Conservation (phyloP, 2,888 invertebrate species). For the Eupithecia dodoneata region DNA sequence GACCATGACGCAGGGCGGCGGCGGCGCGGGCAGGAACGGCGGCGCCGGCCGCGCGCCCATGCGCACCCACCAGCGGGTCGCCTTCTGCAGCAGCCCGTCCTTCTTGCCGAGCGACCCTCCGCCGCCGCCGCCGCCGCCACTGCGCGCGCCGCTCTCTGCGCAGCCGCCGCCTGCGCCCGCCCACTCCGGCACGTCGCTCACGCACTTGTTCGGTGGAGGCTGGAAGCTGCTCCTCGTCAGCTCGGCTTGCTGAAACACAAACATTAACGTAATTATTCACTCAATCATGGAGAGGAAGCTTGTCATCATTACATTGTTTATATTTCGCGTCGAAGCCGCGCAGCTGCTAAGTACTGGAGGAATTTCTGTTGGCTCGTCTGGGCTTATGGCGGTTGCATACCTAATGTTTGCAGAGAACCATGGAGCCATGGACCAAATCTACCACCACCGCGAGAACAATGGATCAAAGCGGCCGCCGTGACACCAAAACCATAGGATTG, state of each 20-base stretch:
- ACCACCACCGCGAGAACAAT: too few relatives aligned
- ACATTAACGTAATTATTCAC: not conserved
- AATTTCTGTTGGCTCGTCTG: too few relatives aligned
- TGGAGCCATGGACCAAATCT: too few relatives aligned
- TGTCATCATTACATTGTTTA: not conserved
- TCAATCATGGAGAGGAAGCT: not conserved
- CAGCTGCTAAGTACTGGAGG: too few relatives aligned
- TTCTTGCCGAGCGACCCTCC: conserved; percentile 65
- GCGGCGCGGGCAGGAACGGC: conserved; percentile 42
- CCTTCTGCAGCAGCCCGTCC: conserved; percentile 82
- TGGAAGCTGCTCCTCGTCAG: conserved; percentile 87
- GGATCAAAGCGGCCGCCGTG: too few relatives aligned
- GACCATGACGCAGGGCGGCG: conserved; percentile 52
- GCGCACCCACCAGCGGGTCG: conserved; percentile 81
- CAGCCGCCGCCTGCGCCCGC: conserved; percentile 62
- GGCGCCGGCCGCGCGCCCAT: conserved; percentile 70
- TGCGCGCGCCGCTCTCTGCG: conserved; percentile 46
- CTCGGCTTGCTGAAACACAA: conserved; percentile 84
- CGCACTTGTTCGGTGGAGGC: conserved; percentile 87
- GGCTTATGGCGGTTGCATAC: too few relatives aligned
- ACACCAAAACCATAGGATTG: too few relatives aligned
- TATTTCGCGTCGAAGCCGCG: too few relatives aligned
- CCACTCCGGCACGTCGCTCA: conserved; percentile 87
- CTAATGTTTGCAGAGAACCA: too few relatives aligned
- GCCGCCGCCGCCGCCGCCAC: conserved; percentile 48